Base-by-base conservation (phyloP, 2,797 vertebrate genomes). In the Catostomus latipinnis region DNA sequence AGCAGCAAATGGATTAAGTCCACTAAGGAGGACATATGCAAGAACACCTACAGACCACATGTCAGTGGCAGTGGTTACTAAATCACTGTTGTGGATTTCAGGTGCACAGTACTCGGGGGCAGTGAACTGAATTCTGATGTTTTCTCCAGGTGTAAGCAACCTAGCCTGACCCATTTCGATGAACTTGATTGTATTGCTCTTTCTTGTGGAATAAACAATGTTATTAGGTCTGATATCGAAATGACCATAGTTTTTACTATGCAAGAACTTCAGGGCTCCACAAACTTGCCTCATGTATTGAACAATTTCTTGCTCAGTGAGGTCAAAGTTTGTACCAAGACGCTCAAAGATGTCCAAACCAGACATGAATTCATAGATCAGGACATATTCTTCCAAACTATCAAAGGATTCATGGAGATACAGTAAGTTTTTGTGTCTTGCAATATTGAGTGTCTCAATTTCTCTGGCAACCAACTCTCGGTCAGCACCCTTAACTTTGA, bases 1-100 rank as follows among this genome's bases (percentile, higher is more conserved):
- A 83, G 97, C 96, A 63, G 94, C 92, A 91, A 99, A 99, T 83
- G 98, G 98, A 92, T 99, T 99, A 69, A 96, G 91, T 73, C 98
- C 98, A 83, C 97, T 95, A 74, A 99, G 93, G 34, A 99, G 93
- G 87, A 99, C 92, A 6, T 97, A 99, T 6, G 96, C 94, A 87
- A 99, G 85, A 8, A 95, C 96, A 88, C 98, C 98, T 73, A 99
- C 94, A 75, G 98, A 98, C 98, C 98, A 99, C 98, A 99, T 99
- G 78, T 99, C 98, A 3, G 96, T 98, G 80, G 96, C 95, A 82
- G 97, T 94, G 79, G 94, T 96, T 88, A 99, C 94, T 60, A 97
- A 85, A 82, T 99, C 97, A 77, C 97, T 96, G 50, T 93, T 96
- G 87, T 99, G 98, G 84, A 99, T 89, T 92, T 99, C 98, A 74